These are phyloP conservation scores for Noctua pronuba DNA, from an alignment of 2,888 invertebrate genomes.

Conservation along the genomic window DNA sequence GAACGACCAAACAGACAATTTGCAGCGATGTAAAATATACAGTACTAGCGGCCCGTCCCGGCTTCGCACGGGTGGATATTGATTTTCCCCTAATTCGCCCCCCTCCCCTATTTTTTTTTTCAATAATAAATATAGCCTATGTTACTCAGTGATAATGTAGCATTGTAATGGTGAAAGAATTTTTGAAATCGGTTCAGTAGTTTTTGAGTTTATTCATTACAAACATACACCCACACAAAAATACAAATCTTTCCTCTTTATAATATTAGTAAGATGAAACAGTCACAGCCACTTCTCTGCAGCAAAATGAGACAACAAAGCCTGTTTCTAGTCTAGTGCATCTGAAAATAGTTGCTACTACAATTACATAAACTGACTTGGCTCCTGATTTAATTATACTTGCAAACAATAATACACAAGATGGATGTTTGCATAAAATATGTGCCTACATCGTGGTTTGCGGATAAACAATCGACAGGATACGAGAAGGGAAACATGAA, in stretches of 20 bases:
- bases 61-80: too few relatives aligned
- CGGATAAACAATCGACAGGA: conserved; percentile 67
- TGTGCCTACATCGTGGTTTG: conserved; percentile 57
- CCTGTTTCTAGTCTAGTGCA: conserved; percentile 46
- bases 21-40: conserved; percentile 22
- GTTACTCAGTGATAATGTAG: too few relatives aligned
- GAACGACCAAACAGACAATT: conserved; percentile 25
- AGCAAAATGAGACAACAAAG: conserved; percentile 48
- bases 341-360: conserved; percentile 53
- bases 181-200: too few relatives aligned
- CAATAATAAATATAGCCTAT: too few relatives aligned
- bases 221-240: too few relatives aligned
- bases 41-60: too few relatives aligned
- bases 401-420: conserved; percentile 57
- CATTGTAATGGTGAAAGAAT: too few relatives aligned
- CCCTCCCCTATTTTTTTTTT: too few relatives aligned
- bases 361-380: conserved; percentile 54
- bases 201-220: too few relatives aligned
- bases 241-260: too few relatives aligned
- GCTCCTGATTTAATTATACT: conserved; percentile 62
- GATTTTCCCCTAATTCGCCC: too few relatives aligned
- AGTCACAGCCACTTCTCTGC: conserved; percentile 27
- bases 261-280: too few relatives aligned
- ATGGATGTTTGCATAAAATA: conserved; percentile 63
- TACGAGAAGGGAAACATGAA: conserved; percentile 66